Conservation (phyloP, 2,888 invertebrate genomes). For the Galeruca laticollis region DNA sequence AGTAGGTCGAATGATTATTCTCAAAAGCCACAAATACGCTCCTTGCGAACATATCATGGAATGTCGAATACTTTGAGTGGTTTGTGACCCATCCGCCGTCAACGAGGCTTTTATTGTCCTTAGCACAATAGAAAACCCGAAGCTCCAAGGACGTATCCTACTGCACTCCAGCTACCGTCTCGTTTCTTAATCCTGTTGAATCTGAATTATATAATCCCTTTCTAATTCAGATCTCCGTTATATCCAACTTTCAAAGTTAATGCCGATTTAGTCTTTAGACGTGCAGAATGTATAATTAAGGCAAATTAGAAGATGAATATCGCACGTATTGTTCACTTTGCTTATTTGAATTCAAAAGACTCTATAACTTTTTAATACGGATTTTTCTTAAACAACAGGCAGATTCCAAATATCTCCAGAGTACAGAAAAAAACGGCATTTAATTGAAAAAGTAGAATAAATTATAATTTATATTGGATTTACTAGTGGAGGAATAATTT, state of each 20-base stretch:
- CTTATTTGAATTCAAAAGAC: not conserved
- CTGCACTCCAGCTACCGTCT: slow-evolving; percentile 7
- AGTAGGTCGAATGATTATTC: not conserved
- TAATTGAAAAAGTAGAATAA: too few relatives aligned
- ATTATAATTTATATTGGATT: too few relatives aligned
- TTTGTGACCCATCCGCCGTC: slow-evolving; percentile 30
- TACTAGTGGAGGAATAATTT: too few relatives aligned
- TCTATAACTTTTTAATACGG: not conserved
- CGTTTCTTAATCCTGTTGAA: slow-evolving; percentile 26
- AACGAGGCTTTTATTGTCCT: slow-evolving; percentile 34
- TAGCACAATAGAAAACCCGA: slow-evolving; percentile 16
- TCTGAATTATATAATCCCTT: slow-evolving; percentile 30
- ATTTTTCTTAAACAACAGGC: not conserved
- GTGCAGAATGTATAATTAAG: slow-evolving; percentile 11
- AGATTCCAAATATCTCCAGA: not conserved
- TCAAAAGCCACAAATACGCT: slow-evolving; percentile 20
- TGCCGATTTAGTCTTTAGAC: slow-evolving; percentile 22
- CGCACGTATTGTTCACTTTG: not conserved
- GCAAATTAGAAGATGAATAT: slow-evolving; percentile 1
- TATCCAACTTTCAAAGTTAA: slow-evolving; percentile 27
- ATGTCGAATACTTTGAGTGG: slow-evolving; percentile 35
- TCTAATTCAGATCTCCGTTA: slow-evolving; percentile 28
- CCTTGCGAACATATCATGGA: slow-evolving; percentile 31
- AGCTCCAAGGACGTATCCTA: slow-evolving; percentile 24
- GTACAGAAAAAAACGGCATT: too few relatives aligned